Evolutionary conservation across 2,113 vertebrate genomes (phyloP).

Genomic region (Zingel zingel): DNA sequence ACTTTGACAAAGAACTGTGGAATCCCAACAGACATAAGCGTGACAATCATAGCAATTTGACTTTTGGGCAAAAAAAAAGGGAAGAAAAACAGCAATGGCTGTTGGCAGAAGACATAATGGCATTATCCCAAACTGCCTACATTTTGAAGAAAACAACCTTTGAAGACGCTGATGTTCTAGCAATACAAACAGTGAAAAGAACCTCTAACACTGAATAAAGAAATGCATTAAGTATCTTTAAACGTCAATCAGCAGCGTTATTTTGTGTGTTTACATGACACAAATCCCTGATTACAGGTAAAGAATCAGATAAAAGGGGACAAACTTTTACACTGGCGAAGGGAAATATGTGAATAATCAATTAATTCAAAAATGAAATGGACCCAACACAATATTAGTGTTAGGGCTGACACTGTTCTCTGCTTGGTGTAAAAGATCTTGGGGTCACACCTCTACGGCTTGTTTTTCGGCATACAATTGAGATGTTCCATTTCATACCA

Average conservation of each 20-base stretch:
- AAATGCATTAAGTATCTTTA: background rate
- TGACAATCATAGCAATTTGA: constrained; percentile 54
- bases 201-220: constrained; percentile 1
- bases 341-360: background rate
- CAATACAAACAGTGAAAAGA: constrained; percentile 1
- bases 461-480: constrained; percentile 3
- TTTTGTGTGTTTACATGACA: background rate
- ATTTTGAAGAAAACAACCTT: constrained; percentile 50
- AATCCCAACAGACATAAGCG: constrained; percentile 61
- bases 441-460: background rate
- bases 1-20: constrained; percentile 58
- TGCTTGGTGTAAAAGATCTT: background rate
- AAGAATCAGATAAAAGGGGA: background rate
- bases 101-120: constrained; percentile 49
- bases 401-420: constrained; percentile 1
- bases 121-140: constrained; percentile 26
- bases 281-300: background rate
- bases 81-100: constrained; percentile 30
- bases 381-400: background rate
- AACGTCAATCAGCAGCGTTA: background rate
- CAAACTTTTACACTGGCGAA: background rate
- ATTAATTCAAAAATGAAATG: background rate
- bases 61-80: constrained; percentile 17
- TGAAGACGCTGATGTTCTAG: constrained; percentile 21
- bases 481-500: constrained; percentile 30